phyloP scores from a whole-genome alignment of 2,888 invertebrate species.

The Epinotia ramella region DNA sequence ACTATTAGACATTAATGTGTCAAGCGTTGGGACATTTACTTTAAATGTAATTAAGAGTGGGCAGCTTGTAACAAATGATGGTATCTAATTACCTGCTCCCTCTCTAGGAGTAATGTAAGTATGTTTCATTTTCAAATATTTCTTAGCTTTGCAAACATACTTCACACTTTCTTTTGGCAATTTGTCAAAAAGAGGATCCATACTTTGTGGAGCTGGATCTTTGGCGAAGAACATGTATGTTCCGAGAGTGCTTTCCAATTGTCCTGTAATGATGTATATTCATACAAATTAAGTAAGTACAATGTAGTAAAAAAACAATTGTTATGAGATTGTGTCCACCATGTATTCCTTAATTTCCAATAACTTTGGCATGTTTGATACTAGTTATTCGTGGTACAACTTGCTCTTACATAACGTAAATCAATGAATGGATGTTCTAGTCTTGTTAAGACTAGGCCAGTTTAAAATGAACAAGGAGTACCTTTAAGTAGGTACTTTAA shows the following conservation, averaged over 20 bases:
- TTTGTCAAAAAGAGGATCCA: slow-evolving; percentile 84
- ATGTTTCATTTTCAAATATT: slow-evolving; percentile 88
- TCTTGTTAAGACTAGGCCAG: no score
- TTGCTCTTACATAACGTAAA: no score
- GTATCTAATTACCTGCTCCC: slow-evolving; percentile 58
- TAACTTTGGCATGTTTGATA: no score
- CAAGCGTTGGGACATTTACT: no score
- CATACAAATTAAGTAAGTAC: background rate
- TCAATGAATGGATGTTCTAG: no score
- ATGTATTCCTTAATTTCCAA: background rate
- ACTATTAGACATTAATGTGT: no score
- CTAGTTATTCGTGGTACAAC: no score
- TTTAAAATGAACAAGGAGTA: no score
- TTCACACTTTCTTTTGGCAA: slow-evolving; percentile 84
- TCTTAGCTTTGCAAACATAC: slow-evolving; percentile 87
- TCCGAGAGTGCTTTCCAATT: slow-evolving; percentile 88
- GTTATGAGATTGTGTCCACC: background rate
- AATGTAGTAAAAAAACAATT: background rate
- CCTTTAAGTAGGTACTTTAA: no score
- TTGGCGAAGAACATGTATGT: slow-evolving; percentile 91
- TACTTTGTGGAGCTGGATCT: slow-evolving; percentile 74
- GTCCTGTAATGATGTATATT: slow-evolving; percentile 79
- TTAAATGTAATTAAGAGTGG: background rate
- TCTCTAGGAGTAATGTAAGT: slow-evolving; percentile 85
- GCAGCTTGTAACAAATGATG: background rate